Base-by-base conservation (phyloP, 2,113 vertebrate species). In the Excalfactoria chinensis region DNA sequence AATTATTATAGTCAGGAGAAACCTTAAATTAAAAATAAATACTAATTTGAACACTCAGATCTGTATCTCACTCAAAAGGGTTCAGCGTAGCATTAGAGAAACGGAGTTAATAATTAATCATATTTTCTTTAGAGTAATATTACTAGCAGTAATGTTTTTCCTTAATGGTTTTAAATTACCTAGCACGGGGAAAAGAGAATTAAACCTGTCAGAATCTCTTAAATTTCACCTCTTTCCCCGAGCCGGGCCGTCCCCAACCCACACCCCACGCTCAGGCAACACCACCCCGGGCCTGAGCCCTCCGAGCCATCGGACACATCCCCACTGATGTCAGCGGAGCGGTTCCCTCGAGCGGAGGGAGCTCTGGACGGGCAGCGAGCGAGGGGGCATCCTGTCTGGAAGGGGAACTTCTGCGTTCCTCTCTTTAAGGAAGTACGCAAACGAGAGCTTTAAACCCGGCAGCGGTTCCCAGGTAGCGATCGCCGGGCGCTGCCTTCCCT, bases 101-200 rank as follows among this genome's bases (percentile, higher is more conserved):
- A 87, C 22, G 0, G 5, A 76, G 86, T 95, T 90, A 95, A 96
- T 94, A 88, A 95, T 95, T 94, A 86, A 96, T 89, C 64, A 44
- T 88, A 88, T 93, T 94, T 95, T 94, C 76, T 94, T 95, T 76
- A 93, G 16, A 86, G 49, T 87, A 95, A 58, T 77, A 91, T 48
- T 90, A 89, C 86, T 87, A 93, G 21, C 72, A 93, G 49, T 86
- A 91, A 87, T 69, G 79, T 59, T 95, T 76, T 93, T 77, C 46
- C 64, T 89, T 93, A 82, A 95, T 93, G 89, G 84, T 58, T 94
- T 95, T 95, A 70, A 89, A 93, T 86, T 78, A 91, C 84, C 63
- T 59, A 51, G 73, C 23, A 43, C 0, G 7, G 41, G 2, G 19
- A 0, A 25, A 53, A 53, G 26, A 53, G 51, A 53, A 53, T 53